Conservation (phyloP, 2,113 vertebrate genomes). For the Callithrix jacchus region DNA sequence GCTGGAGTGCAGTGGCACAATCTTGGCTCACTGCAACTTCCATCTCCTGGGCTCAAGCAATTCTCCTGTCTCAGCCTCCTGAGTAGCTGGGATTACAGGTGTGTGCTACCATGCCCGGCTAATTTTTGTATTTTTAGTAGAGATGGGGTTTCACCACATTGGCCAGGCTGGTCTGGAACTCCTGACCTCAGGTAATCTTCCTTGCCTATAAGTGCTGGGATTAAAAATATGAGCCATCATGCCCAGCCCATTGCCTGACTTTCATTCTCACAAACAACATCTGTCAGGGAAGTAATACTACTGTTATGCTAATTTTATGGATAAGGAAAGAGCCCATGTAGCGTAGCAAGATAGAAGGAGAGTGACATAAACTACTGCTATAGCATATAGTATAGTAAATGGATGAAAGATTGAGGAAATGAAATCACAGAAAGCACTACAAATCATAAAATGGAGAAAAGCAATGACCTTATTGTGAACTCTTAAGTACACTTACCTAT, state of each 20-base stretch:
- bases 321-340: slow-evolving; percentile 5
- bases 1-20: no score
- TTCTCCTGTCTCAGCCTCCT: no score
- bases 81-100: no score
- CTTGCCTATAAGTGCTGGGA: no score
- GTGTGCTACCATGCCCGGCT: no score
- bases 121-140: no score
- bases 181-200: no score
- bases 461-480: background rate
- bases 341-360: background rate
- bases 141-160: no score
- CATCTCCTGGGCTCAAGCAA: no score
- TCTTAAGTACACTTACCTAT: background rate
- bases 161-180: no score
- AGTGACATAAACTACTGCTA: background rate
- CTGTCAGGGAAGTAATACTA: background rate
- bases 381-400: background rate
- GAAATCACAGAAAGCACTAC: background rate
- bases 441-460: slow-evolving; percentile 12
- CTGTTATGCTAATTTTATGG: background rate
- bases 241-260: background rate
- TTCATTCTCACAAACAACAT: slow-evolving; percentile 1
- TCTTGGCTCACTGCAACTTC: no score
- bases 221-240: no score
- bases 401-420: slow-evolving; percentile 22